Evolutionary conservation across 2,113 vertebrate genomes (phyloP).

Genomic region (Nyctibius bracteatus): DNA sequence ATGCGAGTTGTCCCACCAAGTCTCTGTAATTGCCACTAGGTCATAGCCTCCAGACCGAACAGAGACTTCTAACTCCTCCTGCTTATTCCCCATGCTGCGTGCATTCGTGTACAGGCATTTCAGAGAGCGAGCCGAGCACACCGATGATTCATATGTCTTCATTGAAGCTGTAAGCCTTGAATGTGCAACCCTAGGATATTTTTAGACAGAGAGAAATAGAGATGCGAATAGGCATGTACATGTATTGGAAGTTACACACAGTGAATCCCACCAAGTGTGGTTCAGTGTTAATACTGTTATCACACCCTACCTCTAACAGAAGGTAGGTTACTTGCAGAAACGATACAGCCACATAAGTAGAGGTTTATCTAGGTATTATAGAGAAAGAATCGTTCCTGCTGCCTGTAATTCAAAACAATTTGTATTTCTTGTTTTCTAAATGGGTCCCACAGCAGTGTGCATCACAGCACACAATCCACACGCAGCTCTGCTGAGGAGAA

Average conservation of each 20-base stretch:
- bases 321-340: constrained; percentile 8
- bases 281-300: not conserved
- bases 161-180: not conserved
- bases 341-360: not conserved
- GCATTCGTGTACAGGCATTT: too few relatives aligned
- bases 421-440: not conserved
- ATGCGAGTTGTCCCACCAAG: too few relatives aligned
- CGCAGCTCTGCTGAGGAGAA: not conserved
- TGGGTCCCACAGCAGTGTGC: not conserved
- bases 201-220: not conserved
- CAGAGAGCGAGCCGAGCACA: too few relatives aligned
- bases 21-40: too few relatives aligned
- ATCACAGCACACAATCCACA: not conserved
- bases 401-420: not conserved
- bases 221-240: not conserved
- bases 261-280: not conserved
- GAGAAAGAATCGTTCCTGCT: constrained; percentile 3
- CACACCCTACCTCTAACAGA: not conserved
- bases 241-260: not conserved
- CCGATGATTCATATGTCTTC: too few relatives aligned
- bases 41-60: too few relatives aligned
- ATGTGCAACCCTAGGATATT: not conserved
- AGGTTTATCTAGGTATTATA: not conserved
- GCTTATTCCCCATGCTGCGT: too few relatives aligned
- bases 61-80: too few relatives aligned